Evolutionary conservation across 2,797 vertebrate genomes (phyloP), one percentile per base, ranked within the genome.

Genomic region (Psittacula derbiana): DNA sequence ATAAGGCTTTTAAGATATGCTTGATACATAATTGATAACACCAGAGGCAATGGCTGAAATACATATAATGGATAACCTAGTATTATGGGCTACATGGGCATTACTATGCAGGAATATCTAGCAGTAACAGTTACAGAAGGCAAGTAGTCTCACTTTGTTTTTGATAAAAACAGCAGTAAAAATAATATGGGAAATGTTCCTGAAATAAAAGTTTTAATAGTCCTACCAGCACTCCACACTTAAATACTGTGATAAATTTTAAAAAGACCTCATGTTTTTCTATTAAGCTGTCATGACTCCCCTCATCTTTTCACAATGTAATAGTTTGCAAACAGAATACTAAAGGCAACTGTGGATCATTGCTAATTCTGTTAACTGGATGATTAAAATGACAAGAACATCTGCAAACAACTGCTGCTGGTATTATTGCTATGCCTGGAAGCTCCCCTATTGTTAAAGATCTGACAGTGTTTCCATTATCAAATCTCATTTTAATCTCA

Each of bases 361-460:
- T 91, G 82, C 80, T 96, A 96, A 92, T 96, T 91, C 85, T 93
- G 78, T 93, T 96, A 96, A 95, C 80, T 90, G 93, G 74, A 93
- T 95, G 92, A 96, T 96, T 96, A 95, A 96, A 96, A 93, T 94
- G 82, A 71, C 85, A 96, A 86, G 88, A 96, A 91, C 92, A 93
- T 96, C 93, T 95, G 93, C 88, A 96, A 96, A 96, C 84, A 92
- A 89, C 92, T 94, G 90, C 95, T 97, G 92, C 87, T 90, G 61
- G 43, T 81, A 64, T 79, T 91, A 67, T 67, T 92, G 70, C 47
- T 92, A 70, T 94, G 93, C 70, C 89, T 92, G 79, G 84, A 94
- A 97, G 75, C 80, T 85, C 49, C 76, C 62, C 44, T 80, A 30
- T 73, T 21, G 3, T 88, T 97, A 94, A 95, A 50, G 69, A 88